phyloP scores from a whole-genome alignment of 2,888 invertebrate genomes.

The Platypus cylindrus region DNA sequence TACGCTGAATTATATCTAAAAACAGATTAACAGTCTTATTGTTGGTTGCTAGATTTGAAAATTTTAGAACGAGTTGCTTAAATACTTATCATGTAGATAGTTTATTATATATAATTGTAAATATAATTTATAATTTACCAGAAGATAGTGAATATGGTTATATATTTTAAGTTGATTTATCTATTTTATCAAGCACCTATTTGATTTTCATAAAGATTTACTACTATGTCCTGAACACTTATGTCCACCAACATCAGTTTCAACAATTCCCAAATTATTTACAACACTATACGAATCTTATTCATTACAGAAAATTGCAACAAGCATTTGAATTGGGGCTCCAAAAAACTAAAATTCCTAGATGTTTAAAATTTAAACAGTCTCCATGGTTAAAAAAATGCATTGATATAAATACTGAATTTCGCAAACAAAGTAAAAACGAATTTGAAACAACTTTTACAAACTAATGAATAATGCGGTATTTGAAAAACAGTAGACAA shows the following conservation, averaged over 20 bases:
- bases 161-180: constrained; percentile 6
- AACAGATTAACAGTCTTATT: constrained; percentile 14
- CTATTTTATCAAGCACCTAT: constrained; percentile 2
- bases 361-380: constrained; percentile 4
- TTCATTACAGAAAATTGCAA: constrained; percentile 8
- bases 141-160: constrained; percentile 2
- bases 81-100: constrained; percentile 22
- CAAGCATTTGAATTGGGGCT: constrained; percentile 4
- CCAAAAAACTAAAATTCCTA: constrained; percentile 1
- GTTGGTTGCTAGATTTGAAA: constrained; percentile 14
- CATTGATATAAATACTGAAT: constrained; percentile 9
- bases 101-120: too few species aligned
- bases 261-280: constrained; percentile 7
- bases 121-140: too few species aligned
- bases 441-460: too few species aligned
- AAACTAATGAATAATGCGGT: constrained; percentile 7
- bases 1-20: constrained; percentile 20
- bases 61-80: constrained; percentile 13
- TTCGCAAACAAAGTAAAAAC: constrained; percentile 5
- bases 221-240: constrained; percentile 5
- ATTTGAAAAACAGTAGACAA: constrained; percentile 7
- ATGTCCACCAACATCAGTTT: constrained; percentile 1
- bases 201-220: constrained; percentile 6
- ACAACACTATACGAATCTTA: constrained; percentile 6
- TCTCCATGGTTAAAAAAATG: constrained; percentile 6